These are phyloP conservation scores for Dufourea novaeangliae DNA, from an alignment of 1,140 invertebrate species.

Conservation along the genomic window DNA sequence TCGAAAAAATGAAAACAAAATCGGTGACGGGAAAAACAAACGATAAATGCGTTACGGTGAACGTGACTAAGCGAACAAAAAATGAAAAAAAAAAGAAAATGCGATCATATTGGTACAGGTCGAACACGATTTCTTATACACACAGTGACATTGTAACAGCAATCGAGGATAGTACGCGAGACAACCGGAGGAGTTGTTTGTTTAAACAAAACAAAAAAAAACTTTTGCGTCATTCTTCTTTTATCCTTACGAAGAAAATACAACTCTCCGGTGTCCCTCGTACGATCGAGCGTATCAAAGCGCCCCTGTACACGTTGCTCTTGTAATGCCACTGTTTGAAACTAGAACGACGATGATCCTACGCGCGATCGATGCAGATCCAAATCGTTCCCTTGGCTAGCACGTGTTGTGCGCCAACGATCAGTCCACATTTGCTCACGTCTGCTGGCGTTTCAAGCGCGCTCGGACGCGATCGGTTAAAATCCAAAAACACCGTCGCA, in stretches of 20 bases:
- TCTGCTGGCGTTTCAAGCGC: slow-evolving; percentile 49
- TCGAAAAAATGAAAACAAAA: slow-evolving; percentile 16
- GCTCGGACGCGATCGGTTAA: slow-evolving; percentile 47
- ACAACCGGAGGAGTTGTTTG: slow-evolving; percentile 10
- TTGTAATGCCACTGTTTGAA: slow-evolving; percentile 46
- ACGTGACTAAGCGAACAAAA: slow-evolving; percentile 19
- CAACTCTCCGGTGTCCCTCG: slow-evolving; percentile 25
- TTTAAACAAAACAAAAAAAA: background rate
- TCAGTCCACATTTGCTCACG: slow-evolving; percentile 48
- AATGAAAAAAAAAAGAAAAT: slow-evolving; percentile 36
- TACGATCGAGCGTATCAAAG: slow-evolving; percentile 23
- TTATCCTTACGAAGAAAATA: background rate
- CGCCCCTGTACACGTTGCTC: slow-evolving; percentile 20
- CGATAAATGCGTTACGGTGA: slow-evolving; percentile 34
- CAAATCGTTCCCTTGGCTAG: slow-evolving; percentile 50
- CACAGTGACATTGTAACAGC: slow-evolving; percentile 55
- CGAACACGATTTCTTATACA: slow-evolving; percentile 13
- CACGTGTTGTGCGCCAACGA: slow-evolving; percentile 41
- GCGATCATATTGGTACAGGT: background rate
- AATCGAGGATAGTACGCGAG: slow-evolving; percentile 31
- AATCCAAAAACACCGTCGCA: background rate
- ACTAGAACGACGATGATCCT: slow-evolving; percentile 52
- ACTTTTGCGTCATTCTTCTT: too few relatives aligned
- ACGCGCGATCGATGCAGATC: slow-evolving; percentile 48
- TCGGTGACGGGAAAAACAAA: slow-evolving; percentile 58